Evolutionary conservation across 2,888 invertebrate genomes (phyloP).

Genomic region (Hirtodrosophila alboralis): DNA sequence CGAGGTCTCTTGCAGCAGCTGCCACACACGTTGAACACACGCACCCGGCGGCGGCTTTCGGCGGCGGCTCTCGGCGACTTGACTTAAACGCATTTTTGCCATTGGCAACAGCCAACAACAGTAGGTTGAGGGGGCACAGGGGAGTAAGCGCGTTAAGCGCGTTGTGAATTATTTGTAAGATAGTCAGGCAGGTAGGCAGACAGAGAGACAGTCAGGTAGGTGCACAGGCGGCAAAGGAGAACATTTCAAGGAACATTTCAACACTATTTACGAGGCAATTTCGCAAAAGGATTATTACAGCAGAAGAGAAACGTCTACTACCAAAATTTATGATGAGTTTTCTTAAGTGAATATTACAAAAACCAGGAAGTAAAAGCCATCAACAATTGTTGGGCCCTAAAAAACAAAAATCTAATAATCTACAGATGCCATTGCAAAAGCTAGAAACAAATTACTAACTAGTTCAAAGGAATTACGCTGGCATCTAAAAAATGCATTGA

Average conservation of each 20-base stretch:
- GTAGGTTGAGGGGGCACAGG: slow-evolving; percentile 1
- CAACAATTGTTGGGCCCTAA: slow-evolving; percentile 3
- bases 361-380: slow-evolving; percentile 28
- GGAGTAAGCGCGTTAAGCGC: slow-evolving; percentile 56
- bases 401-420: slow-evolving; percentile 1
- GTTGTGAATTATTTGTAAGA: slow-evolving; percentile 71
- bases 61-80: slow-evolving; percentile 64
- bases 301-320: slow-evolving; percentile 25
- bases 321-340: slow-evolving; percentile 46
- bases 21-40: slow-evolving; percentile 72
- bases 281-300: slow-evolving; percentile 47
- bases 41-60: slow-evolving; percentile 57
- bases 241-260: slow-evolving; percentile 51
- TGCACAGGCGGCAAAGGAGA: slow-evolving; percentile 10
- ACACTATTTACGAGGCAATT: slow-evolving; percentile 59
- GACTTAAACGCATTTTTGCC: slow-evolving; percentile 76
- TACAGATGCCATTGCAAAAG: slow-evolving; percentile 4
- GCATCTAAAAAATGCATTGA: slow-evolving; percentile 53
- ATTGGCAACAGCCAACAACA: slow-evolving; percentile 45
- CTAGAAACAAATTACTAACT: too few relatives aligned
- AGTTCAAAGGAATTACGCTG: slow-evolving; percentile 49
- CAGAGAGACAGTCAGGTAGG: slow-evolving; percentile 1
- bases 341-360: slow-evolving; percentile 12
- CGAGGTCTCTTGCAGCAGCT: slow-evolving; percentile 65
- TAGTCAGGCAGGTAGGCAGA: slow-evolving; percentile 26